Conservation (phyloP, 1,140 invertebrate species). For the Littorina saxatilis region DNA sequence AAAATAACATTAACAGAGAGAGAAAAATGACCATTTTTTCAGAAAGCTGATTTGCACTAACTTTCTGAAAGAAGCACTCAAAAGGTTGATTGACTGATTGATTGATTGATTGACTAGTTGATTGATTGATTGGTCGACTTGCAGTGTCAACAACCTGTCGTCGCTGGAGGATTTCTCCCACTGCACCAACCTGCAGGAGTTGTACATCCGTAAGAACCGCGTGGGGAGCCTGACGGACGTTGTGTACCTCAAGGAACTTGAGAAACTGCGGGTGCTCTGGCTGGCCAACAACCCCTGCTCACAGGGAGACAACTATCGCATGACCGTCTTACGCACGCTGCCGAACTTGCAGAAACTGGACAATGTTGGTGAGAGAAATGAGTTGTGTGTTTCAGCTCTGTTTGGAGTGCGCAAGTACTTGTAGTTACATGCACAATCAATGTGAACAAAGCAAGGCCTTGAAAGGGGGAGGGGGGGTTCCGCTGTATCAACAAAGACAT, state of each 20-base stretch:
- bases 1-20: no score
- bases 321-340: constrained; percentile 88
- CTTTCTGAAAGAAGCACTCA: no score
- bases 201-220: constrained; percentile 95
- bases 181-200: constrained; percentile 90
- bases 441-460: no score
- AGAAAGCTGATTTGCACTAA: no score
- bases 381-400: no score
- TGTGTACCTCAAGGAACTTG: constrained; percentile 88
- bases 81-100: neutral
- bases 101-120: neutral
- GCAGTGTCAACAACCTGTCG: constrained; percentile 93
- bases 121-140: constrained; percentile 70
- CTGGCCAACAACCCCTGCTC: constrained; percentile 96
- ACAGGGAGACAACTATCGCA: constrained; percentile 88
- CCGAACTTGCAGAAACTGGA: constrained; percentile 94
- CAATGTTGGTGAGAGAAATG: constrained; percentile 80
- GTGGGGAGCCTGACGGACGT: constrained; percentile 89
- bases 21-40: no score
- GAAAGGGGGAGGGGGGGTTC: no score
- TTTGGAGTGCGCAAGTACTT: no score
- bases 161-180: constrained; percentile 89
- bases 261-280: constrained; percentile 90
- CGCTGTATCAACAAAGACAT: no score
- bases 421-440: no score